phyloP scores from a whole-genome alignment of 2,113 vertebrate species.

The Diadophis punctatus region DNA sequence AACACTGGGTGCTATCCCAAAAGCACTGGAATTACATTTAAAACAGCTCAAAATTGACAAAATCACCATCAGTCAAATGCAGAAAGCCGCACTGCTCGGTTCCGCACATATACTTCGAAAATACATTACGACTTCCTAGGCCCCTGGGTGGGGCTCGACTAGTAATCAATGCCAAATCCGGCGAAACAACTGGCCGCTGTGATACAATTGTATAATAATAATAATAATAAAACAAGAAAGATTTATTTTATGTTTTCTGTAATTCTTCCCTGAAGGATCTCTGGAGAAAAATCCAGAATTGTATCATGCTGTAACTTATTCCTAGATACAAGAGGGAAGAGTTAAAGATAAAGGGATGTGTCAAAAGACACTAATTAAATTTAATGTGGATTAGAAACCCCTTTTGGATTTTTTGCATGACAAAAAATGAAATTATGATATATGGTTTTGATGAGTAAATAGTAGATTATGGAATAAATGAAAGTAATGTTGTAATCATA shows the following conservation, averaged over 20 bases:
- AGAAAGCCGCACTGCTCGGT: no score
- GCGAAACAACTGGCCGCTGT: no score
- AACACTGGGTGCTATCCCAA: no score
- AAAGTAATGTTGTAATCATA: background rate
- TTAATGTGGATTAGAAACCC: background rate
- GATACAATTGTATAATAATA: no score
- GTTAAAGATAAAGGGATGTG: background rate
- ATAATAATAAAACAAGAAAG: background rate
- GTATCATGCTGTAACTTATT: background rate
- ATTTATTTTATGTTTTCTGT: background rate
- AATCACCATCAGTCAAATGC: no score
- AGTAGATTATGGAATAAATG: background rate
- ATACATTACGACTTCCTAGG: no score
- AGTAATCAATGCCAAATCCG: no score
- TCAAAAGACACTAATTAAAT: background rate
- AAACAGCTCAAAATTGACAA: no score
- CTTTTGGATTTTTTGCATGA: background rate
- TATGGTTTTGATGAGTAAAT: background rate
- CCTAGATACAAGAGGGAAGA: background rate
- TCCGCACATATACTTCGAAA: no score
- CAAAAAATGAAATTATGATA: background rate
- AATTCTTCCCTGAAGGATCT: background rate
- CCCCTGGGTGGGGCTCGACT: no score
- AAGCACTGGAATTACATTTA: no score
- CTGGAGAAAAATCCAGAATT: background rate